Conservation (phyloP, 2,113 vertebrate genomes). For the Chrysochloris asiatica region DNA sequence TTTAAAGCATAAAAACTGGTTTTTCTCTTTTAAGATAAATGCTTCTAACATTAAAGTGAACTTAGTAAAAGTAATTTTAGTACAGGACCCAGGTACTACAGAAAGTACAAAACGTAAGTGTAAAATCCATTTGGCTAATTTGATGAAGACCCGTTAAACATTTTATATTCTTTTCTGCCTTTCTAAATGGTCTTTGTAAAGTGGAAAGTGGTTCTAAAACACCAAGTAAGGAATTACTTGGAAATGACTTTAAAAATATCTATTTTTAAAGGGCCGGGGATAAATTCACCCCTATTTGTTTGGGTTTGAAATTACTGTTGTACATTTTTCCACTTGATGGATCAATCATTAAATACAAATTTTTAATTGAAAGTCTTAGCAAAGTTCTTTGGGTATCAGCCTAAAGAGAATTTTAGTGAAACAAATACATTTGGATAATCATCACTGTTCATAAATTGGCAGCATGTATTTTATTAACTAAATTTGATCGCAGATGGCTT, state of each 20-base stretch:
- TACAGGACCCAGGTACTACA: not conserved
- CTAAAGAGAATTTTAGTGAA: slow-evolving; percentile 26
- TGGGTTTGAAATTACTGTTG: slow-evolving; percentile 15
- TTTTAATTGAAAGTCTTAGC: slow-evolving; percentile 42
- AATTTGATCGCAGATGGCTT: slow-evolving; percentile 1
- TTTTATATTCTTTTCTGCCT: slow-evolving; percentile 27
- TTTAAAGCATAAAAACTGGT: slow-evolving; percentile 31
- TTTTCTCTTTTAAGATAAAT: slow-evolving; percentile 28
- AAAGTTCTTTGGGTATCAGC: not conserved
- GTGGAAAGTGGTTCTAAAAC: not conserved
- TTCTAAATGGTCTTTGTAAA: slow-evolving; percentile 23
- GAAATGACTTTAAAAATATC: slow-evolving; percentile 20
- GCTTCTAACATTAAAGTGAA: slow-evolving; percentile 15
- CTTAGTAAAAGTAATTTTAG: not conserved
- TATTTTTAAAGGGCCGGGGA: not conserved
- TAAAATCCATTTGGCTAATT: slow-evolving; percentile 5
- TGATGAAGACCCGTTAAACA: not conserved
- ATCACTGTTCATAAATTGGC: not conserved
- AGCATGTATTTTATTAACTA: not conserved
- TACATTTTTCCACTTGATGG: slow-evolving; percentile 16
- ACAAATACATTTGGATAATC: not conserved
- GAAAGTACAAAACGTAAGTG: not conserved
- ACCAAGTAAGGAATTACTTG: slow-evolving; percentile 35
- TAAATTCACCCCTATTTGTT: not conserved
- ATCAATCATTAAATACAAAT: slow-evolving; percentile 39